Conservation (phyloP, 2,888 invertebrate species). For the Xanthorhoe designata region DNA sequence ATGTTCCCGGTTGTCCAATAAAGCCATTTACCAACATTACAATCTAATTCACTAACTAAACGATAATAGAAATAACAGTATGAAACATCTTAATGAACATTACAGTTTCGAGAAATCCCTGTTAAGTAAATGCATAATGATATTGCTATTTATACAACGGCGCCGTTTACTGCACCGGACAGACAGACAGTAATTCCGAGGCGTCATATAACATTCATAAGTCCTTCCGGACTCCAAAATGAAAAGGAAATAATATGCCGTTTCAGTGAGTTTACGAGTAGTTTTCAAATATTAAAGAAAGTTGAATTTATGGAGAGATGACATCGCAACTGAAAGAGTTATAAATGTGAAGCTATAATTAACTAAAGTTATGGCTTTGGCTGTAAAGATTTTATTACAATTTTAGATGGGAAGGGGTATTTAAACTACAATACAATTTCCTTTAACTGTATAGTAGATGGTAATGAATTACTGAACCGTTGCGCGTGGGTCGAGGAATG, state of each 20-base stretch:
- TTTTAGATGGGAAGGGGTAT: not conserved
- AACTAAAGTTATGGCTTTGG: not conserved
- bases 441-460: not conserved
- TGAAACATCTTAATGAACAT: conserved; percentile 14
- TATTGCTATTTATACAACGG: conserved; percentile 41
- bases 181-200: conserved; percentile 45
- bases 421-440: not conserved
- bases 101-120: conserved; percentile 19
- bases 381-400: not conserved
- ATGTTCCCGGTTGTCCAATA: conserved; percentile 2
- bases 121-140: conserved; percentile 34
- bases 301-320: conserved; percentile 39
- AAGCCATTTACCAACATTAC: conserved; percentile 11
- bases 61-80: conserved; percentile 10
- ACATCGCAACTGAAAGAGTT: conserved; percentile 31
- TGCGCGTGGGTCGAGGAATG: not conserved
- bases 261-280: conserved; percentile 42
- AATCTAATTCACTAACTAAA: conserved; percentile 1
- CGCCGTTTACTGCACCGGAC: conserved; percentile 37
- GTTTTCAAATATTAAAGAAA: conserved; percentile 36
- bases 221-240: conserved; percentile 55
- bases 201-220: conserved; percentile 61
- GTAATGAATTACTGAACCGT: not conserved
- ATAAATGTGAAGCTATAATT: not conserved
- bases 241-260: conserved; percentile 53